Evolutionary conservation across 92 coral and sea anemone genomes (phyloP).

Genomic region (Bergia sp.): DNA sequence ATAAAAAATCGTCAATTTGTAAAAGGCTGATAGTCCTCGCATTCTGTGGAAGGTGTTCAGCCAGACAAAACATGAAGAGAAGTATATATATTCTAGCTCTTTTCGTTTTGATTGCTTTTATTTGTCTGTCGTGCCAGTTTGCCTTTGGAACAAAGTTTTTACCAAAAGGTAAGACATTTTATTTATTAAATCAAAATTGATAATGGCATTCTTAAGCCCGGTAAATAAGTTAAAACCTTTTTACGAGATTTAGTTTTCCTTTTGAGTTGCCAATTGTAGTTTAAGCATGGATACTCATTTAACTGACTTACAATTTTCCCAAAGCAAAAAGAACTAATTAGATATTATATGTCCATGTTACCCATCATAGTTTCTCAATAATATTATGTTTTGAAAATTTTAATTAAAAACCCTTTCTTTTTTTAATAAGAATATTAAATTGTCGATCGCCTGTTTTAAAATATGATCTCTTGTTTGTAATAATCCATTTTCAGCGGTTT

Average conservation of each 20-base stretch:
- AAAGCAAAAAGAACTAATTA: no score
- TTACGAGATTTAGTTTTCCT: neutral
- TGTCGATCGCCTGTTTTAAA: no score
- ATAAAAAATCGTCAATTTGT: neutral
- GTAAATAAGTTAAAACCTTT: no score
- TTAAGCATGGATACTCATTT: neutral
- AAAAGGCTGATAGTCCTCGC: neutral
- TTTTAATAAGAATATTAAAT: no score
- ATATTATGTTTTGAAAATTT: no score
- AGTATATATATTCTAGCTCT: neutral
- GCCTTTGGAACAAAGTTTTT: neutral
- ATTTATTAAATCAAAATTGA: no score
- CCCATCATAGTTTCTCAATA: no score
- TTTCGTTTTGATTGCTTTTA: neutral
- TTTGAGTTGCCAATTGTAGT: neutral
- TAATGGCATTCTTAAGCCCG: no score
- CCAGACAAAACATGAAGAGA: neutral
- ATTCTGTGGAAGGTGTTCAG: neutral
- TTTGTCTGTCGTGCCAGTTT: neutral
- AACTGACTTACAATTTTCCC: neutral
- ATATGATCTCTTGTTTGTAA: no score
- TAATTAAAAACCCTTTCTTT: no score
- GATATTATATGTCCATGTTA: no score
- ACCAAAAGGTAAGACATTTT: neutral
- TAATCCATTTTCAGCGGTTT: neutral